phyloP scores from a whole-genome alignment of 2,113 vertebrate species.

The Apodemus sylvaticus region DNA sequence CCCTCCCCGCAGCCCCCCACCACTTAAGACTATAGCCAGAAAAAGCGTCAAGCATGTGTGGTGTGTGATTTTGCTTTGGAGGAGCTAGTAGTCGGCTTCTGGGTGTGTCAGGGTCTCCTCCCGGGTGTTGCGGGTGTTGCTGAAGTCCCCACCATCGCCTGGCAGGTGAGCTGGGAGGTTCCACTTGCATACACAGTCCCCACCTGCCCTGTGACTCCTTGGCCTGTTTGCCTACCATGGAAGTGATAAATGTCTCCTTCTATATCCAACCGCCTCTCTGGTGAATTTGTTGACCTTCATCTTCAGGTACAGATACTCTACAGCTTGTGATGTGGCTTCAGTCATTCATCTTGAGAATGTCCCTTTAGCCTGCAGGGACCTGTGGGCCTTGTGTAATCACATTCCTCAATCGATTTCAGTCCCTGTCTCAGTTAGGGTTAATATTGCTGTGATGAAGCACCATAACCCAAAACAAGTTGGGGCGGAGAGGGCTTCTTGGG shows the following conservation, averaged over 20 bases:
- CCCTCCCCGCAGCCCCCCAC: accelerated
- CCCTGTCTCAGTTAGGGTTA: background rate
- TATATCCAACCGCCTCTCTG: background rate
- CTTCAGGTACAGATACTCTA: background rate
- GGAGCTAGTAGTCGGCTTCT: background rate
- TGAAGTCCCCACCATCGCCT: background rate
- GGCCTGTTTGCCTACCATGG: background rate
- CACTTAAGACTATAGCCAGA: background rate
- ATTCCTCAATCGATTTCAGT: background rate
- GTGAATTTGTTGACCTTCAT: background rate
- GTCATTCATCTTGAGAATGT: background rate
- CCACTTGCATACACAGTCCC: background rate
- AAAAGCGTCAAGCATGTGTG: too few species aligned
- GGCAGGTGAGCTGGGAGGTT: background rate
- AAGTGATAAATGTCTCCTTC: accelerated
- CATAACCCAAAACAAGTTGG: background rate
- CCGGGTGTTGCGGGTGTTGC: accelerated
- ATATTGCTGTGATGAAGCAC: background rate
- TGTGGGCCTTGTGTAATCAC: background rate
- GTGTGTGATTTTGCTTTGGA: background rate
- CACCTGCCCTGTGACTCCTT: background rate
- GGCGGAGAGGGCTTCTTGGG: background rate
- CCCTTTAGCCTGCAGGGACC: background rate
- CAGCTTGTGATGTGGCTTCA: background rate
- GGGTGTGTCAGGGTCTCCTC: accelerated